Evolutionary conservation across 2,797 vertebrate species (phyloP).

Genomic region (Yasuhikotakia modesta): DNA sequence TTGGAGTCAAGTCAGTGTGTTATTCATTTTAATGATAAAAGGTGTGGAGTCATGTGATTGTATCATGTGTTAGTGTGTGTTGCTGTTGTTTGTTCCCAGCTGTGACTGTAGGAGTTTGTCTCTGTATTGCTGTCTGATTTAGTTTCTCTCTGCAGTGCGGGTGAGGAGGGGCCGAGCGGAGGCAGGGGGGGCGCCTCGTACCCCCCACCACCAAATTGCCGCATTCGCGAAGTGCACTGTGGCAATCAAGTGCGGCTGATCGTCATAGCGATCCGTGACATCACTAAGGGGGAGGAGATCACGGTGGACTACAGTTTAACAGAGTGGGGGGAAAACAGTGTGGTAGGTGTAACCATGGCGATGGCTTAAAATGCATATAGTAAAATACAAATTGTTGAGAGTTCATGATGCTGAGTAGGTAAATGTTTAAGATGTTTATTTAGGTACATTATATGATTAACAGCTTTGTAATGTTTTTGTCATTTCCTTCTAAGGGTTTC

Average conservation of each 20-base stretch:
- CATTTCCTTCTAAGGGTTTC: conserved; percentile 70
- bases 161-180: conserved; percentile 64
- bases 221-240: conserved; percentile 81
- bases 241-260: conserved; percentile 81
- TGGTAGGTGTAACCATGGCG: conserved; percentile 71
- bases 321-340: conserved; percentile 78
- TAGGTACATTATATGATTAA: conserved; percentile 19
- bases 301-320: conserved; percentile 83
- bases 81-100: neutral
- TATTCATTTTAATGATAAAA: conserved; percentile 14
- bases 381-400: neutral
- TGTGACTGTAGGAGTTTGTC: conserved; percentile 12
- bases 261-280: conserved; percentile 81
- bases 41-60: neutral
- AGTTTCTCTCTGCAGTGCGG: conserved; percentile 61
- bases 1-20: neutral
- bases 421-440: neutral
- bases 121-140: conserved; percentile 20
- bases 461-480: conserved; percentile 24
- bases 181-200: conserved; percentile 57
- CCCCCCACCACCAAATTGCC: conserved; percentile 79
- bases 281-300: conserved; percentile 82
- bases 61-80: neutral
- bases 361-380: conserved; percentile 41
- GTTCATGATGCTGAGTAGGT: neutral